Evolutionary conservation across 2,888 invertebrate species (phyloP), one percentile per base, ranked within the genome.

Genomic region (Lithophane leautieri): DNA sequence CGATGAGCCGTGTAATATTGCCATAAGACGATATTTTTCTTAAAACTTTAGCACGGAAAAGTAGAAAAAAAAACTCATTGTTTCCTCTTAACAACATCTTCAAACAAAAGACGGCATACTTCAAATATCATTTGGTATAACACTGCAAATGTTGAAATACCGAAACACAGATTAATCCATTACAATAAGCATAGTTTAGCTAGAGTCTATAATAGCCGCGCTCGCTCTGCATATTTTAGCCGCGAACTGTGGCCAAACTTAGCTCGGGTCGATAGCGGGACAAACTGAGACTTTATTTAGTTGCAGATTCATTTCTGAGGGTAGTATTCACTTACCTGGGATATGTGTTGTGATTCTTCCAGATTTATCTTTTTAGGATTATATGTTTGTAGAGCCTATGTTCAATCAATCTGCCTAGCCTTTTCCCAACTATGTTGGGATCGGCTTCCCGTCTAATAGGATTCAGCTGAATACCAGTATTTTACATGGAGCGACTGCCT

Each of bases 201-300:
- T 14, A 63, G 67, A 63, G 67, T 73, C 73, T 16, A 63, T 42
- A 60, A 54, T 28, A 52, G 25, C 4, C n/a, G 40, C 25, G 72
- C 19, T 63, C 22, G 28, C 19, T 69, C 52, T 54, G 68, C 50
- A 60, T 65, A 65, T 56, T 63, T 65, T 40, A 73, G 56, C 11
- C 34, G 74, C 34, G 16, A 58, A 47, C 47, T 12, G 62, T 50
- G 11, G 12, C 44, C 50, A 60, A 81, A 81, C 42, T 60, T 76
- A 81, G 85, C 52, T n/a, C 34, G 34, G 69, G 44, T 82, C 82
- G 82, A 84, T 82, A 54, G 62, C 50, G 50, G 28, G 22, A 19
- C 34, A 56, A 62, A 34, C 60, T 54, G 28, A n/a, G 16, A 50
- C 9, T 4, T 28, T 8, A 44, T 19, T 34, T 14, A 54, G 40